Evolutionary conservation across 2,113 vertebrate species (phyloP), one percentile per base, ranked within the genome.

Genomic region (Chunga burmeisteri): DNA sequence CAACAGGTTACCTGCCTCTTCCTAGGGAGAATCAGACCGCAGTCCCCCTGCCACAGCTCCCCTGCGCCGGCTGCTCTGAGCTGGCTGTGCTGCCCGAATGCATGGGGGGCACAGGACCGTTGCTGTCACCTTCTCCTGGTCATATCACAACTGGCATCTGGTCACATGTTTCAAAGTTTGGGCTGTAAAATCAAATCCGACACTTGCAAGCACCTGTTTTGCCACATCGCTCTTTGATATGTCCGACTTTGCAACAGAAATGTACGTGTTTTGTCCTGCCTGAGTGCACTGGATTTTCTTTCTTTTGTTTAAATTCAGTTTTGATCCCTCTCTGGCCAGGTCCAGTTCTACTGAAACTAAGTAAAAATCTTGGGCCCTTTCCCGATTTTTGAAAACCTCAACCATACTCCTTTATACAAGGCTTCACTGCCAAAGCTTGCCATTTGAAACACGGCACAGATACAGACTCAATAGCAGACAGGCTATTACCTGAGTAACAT

Each of bases 1-100:
- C 97, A 95, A 96, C 97, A 97, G 97, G 97, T 96, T 90, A 42
- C 46, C 63, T 68, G 55, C 34, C 40, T 67, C 82, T 82, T 91
- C 56, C 46, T 4, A 10, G 46, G 29, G 25, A 71, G 34, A 5
- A 42, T 52, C 3, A 0, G 32, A 2, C 36, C 47, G 52, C 30
- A 5, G 17, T 22, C 17, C 19, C 81, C 36, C 65, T 40, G 4
- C 13, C 30, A 8, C 34, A 38, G 65, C 65, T 83, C 26, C 55
- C 34, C 61, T 30, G 11, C 46, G 62, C 83, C 68, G 38, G 55
- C 86, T 2, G 1, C 42, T 61, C 26, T 18, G 65, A 30, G 61
- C 66, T 22, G 36, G 7, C 42, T 70, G 59, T 11, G 3, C 63
- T 78, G 53, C 75, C 42, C 38, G 38, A 29, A n/a, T 1, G 40